These are phyloP conservation scores for Rhorus exstirpatorius DNA, from an alignment of 2,888 invertebrate species.

Conservation along the genomic window DNA sequence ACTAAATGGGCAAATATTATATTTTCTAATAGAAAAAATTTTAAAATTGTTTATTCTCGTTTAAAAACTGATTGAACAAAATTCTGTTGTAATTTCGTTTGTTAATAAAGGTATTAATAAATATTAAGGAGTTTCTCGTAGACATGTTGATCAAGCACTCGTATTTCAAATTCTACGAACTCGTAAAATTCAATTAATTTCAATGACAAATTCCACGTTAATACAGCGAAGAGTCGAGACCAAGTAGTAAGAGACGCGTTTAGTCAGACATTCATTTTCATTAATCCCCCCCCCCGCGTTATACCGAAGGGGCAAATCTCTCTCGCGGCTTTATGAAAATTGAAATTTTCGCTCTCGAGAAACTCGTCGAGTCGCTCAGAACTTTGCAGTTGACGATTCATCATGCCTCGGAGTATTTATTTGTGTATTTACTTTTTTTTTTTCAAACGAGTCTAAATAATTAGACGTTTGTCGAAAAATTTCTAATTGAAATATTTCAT, in stretches of 20 bases:
- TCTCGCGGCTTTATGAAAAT: constrained; percentile 22
- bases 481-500: not conserved
- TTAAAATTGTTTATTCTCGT: not conserved
- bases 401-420: not conserved
- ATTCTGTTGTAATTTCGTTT: not conserved
- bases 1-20: not conserved
- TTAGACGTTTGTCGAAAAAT: not conserved
- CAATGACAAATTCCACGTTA: constrained; percentile 29
- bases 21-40: not conserved
- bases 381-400: not conserved
- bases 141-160: not conserved
- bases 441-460: not conserved
- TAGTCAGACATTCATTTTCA: constrained; percentile 37
- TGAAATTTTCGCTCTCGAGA: constrained; percentile 17
- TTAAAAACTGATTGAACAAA: not conserved
- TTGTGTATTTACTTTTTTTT: no score
- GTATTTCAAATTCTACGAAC: not conserved
- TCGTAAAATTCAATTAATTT: constrained; percentile 11
- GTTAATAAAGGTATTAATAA: not conserved
- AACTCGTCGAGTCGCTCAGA: not conserved
- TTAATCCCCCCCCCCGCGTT: constrained; percentile 30
- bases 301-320: constrained; percentile 8
- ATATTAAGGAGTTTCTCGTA: not conserved
- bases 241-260: constrained; percentile 44
- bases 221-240: constrained; percentile 4